Evolutionary conservation across 2,888 invertebrate genomes (phyloP), one percentile per base, ranked within the genome.

Genomic region (Cyclophora punctaria): DNA sequence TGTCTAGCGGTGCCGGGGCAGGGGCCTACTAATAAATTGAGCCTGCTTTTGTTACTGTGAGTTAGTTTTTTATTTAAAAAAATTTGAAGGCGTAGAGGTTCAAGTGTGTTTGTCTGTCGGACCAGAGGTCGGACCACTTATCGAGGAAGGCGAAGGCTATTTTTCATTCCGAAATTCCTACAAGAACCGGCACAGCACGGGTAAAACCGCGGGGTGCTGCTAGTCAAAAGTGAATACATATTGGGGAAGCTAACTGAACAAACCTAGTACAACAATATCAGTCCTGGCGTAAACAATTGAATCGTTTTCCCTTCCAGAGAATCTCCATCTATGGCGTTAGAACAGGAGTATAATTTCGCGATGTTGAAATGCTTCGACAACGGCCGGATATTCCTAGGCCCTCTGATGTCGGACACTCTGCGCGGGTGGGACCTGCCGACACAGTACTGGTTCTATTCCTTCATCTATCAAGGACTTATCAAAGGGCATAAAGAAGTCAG

Each of bases 401-500:
- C 93, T 0, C 93, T 92, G 35, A 93, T 96, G 68, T 89, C 93
- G 48, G 93, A 93, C 52, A 94, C 93, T 0, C 91, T 97, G 88
- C 91, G 93, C 55, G 90, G 92, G 51, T 98, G 97, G 97, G 96
- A 98, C 71, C 94, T 94, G 81, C 92, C 94, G 7, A 92, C 95
- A 0, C 95, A 96, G 66, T 96, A 93, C 73, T 98, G 97, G 97
- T 91, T 97, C 74, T 95, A 95, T 55, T 89, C 91, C 2, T 92
- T 93, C 70, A 90, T 95, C 1, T 95, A 96, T 74, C 93, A 93
- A 67, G 87, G 71, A 20, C 56, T 75, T 6, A 7, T 71, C 7
- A 76, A 64, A 49, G 57, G 73, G 7, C 75, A 72, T 49, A 77
- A 71, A 56, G 78, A 80, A 75, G 64, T 81, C 7, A 77, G 83